Percentiles rank a stretch among this genome's conserved stretches.
Conservation (phyloP, 2,888 invertebrate species). For the Thereva unica region DNA sequence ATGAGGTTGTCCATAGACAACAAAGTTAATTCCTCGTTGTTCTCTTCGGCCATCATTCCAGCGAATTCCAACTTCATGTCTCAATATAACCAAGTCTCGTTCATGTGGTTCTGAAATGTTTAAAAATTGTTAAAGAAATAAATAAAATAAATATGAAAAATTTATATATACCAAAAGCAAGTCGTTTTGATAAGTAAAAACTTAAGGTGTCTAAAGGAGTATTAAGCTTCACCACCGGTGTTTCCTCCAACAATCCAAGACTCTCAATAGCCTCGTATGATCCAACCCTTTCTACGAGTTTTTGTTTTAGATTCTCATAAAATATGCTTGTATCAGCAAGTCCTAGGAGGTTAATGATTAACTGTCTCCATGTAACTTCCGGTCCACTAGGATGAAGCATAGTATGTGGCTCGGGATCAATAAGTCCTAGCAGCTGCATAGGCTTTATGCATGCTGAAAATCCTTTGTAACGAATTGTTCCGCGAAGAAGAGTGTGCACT, state of each 20-base stretch:
- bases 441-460: conserved; percentile 88
- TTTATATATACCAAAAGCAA: conserved; percentile 73
- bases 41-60: conserved; percentile 89
- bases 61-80: conserved; percentile 89
- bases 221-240: conserved; percentile 76
- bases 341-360: conserved; percentile 85
- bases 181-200: conserved; percentile 79
- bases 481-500: conserved; percentile 86
- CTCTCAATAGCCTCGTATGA: conserved; percentile 79
- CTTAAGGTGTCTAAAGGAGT: conserved; percentile 93
- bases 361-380: conserved; percentile 91
- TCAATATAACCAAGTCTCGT: conserved; percentile 89
- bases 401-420: conserved; percentile 84
- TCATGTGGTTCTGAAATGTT: conserved; percentile 69
- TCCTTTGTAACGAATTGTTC: conserved; percentile 90
- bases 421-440: conserved; percentile 83
- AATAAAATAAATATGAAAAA: not conserved
- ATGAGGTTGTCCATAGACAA: conserved; percentile 80
- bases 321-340: conserved; percentile 84
- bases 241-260: conserved; percentile 85
- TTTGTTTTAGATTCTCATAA: conserved; percentile 87
- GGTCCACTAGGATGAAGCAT: conserved; percentile 94
- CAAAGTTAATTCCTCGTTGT: conserved; percentile 80
- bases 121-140: not conserved
- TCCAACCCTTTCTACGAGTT: conserved; percentile 79